phyloP scores from a whole-genome alignment of 2,797 vertebrate species.

The Phyllotis vaccarum region DNA sequence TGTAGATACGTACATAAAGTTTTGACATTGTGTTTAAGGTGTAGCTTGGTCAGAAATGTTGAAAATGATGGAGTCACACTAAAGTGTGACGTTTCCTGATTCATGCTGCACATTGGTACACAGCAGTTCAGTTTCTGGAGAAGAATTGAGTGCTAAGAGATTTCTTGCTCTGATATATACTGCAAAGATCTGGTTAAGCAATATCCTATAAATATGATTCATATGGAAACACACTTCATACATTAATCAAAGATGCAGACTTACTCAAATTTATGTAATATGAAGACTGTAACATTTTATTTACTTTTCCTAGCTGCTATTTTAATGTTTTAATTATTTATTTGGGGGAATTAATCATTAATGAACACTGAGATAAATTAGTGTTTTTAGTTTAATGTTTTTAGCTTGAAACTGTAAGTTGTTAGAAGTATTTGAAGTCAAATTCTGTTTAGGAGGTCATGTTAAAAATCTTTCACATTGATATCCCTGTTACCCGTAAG shows the following conservation, averaged over 20 bases:
- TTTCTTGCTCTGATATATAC: fast-evolving
- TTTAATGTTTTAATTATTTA: background rate
- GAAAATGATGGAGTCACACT: background rate
- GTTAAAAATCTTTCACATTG: background rate
- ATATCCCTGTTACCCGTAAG: background rate
- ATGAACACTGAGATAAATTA: background rate
- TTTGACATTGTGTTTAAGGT: background rate
- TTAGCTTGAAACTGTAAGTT: background rate
- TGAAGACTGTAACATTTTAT: background rate
- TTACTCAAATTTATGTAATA: background rate
- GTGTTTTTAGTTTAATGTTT: background rate
- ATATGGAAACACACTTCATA: background rate
- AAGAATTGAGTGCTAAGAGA: fast-evolving
- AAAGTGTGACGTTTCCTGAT: background rate
- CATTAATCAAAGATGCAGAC: background rate
- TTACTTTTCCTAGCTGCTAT: background rate
- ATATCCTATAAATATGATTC: too few species aligned
- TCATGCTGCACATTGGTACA: background rate
- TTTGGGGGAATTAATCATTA: background rate
- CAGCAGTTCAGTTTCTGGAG: fast-evolving
- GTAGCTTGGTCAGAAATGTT: background rate
- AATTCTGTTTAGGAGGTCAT: background rate
- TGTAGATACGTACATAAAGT: background rate
- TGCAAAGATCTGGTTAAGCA: background rate
- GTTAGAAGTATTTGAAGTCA: background rate